A percentile compares a stretch with the other conserved stretches of the same genome.
These are phyloP conservation scores for Ondatra zibethicus DNA, from an alignment of 2,113 vertebrate species.

Conservation along the genomic window DNA sequence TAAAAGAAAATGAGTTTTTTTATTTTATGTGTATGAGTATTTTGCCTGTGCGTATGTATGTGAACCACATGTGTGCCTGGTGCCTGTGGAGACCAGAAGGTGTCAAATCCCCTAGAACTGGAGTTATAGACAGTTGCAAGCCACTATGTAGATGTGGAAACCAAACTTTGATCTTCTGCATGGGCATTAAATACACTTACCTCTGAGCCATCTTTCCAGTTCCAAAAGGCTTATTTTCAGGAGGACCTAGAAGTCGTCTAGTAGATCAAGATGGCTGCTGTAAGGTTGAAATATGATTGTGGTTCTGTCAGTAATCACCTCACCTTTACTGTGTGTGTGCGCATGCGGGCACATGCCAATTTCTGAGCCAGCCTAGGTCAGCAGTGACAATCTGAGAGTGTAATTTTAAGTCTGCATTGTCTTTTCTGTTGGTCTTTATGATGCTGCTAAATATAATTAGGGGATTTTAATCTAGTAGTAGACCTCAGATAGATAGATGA, in stretches of 20 bases:
- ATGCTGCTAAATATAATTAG: conserved; percentile 71
- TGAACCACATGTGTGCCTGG: neutral
- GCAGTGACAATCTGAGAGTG: conserved; percentile 52
- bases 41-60: neutral
- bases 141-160: neutral
- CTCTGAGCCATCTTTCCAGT: neutral
- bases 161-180: neutral
- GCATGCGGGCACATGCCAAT: neutral
- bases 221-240: neutral
- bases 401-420: conserved; percentile 76
- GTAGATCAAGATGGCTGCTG: conserved; percentile 61
- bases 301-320: neutral
- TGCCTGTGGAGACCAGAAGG: neutral
- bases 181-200: neutral
- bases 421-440: conserved; percentile 81
- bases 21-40: neutral
- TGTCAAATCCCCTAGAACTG: neutral
- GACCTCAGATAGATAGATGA: conserved; percentile 76
- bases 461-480: conserved; percentile 77
- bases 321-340: neutral
- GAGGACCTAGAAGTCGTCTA: neutral
- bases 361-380: conserved; percentile 24
- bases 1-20: neutral
- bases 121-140: neutral
- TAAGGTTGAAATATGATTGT: conserved; percentile 43